Evolutionary conservation across 1,140 invertebrate genomes (phyloP).

Genomic region (Formica selysi): DNA sequence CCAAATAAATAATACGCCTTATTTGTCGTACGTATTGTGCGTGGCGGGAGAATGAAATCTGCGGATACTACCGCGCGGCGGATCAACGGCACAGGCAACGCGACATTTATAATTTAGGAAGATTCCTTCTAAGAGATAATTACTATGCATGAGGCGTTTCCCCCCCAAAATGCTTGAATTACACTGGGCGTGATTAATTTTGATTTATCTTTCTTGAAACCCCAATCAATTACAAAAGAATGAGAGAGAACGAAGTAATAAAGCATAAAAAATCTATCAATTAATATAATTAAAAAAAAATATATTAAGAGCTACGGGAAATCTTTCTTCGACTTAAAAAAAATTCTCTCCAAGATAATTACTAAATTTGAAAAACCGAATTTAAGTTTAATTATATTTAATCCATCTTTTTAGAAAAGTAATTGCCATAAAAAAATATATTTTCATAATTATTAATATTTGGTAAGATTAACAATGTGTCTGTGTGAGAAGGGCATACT

Average conservation of each 20-base stretch:
- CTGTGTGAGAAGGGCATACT: no score
- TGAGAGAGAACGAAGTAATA: background rate
- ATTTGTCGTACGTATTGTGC: constrained; percentile 79
- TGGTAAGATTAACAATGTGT: background rate
- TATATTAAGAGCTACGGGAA: background rate
- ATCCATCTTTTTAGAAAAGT: background rate
- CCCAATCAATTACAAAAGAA: background rate
- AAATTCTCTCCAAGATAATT: background rate
- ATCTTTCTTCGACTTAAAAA: background rate
- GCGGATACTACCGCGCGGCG: constrained; percentile 27
- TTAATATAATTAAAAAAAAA: background rate
- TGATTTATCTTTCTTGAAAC: background rate
- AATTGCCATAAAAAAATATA: background rate
- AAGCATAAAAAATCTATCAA: no score
- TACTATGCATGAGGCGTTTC: constrained; percentile 44
- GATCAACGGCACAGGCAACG: constrained; percentile 7
- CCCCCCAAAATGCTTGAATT: background rate
- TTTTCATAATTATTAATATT: background rate
- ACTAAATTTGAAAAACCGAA: background rate
- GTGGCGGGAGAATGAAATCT: constrained; percentile 66
- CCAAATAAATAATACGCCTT: constrained; percentile 83
- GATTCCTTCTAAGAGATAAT: constrained; percentile 59
- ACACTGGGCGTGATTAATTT: constrained; percentile 41
- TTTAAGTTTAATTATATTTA: background rate
- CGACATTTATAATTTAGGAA: constrained; percentile 62